Percentiles rank a stretch among this genome's conserved stretches.
These are phyloP conservation scores for Scomberomorus guttatus DNA, from an alignment of 2,797 vertebrate genomes.

Conservation along the genomic window DNA sequence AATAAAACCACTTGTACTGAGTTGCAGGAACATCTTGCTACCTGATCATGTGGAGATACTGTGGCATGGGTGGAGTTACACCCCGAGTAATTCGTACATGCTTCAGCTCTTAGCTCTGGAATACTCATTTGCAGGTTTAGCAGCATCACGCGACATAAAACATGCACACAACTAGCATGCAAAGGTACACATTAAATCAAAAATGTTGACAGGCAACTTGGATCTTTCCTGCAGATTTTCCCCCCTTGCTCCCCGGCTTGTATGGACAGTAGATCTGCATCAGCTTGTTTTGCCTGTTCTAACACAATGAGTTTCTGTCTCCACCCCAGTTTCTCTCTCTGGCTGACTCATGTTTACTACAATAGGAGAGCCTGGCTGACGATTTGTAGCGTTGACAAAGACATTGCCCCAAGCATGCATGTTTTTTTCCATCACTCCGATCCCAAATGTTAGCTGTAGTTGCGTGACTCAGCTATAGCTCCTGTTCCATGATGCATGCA, in stretches of 20 bases:
- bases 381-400: conserved; percentile 5
- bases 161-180: neutral
- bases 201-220: neutral
- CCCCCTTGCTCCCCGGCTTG: neutral
- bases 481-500: conserved; percentile 47
- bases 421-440: conserved; percentile 36
- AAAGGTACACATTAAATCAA: neutral
- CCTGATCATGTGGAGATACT: conserved; percentile 41
- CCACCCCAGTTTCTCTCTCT: conserved; percentile 51
- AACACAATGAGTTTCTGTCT: conserved; percentile 62
- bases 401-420: conserved; percentile 6
- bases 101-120: neutral
- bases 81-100: neutral
- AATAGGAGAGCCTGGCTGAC: conserved; percentile 8
- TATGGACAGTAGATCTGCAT: conserved; percentile 37
- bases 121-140: conserved; percentile 26
- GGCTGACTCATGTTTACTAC: conserved; percentile 27
- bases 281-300: conserved; percentile 63
- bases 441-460: conserved; percentile 38
- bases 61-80: conserved; percentile 36
- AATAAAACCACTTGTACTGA: conserved; percentile 6
- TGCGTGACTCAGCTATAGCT: conserved; percentile 45
- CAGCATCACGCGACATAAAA: neutral
- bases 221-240: neutral
- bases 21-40: conserved; percentile 45